Evolutionary conservation across 2,888 invertebrate genomes (phyloP).

Genomic region (Bedellia somnulentella): DNA sequence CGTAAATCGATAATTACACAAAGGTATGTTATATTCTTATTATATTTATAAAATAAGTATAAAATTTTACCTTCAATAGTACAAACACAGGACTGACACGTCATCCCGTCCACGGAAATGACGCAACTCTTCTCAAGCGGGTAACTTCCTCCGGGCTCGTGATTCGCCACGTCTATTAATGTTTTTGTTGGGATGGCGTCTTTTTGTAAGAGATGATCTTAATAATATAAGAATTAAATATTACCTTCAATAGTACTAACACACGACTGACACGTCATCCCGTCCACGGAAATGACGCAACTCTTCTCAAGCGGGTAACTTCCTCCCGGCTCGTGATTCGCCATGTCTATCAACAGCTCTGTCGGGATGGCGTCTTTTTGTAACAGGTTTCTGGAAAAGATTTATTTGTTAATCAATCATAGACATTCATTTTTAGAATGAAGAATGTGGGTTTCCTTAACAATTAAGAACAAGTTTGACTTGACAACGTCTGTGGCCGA

Average conservation of each 20-base stretch:
- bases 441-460: too few species aligned
- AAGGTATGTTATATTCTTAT: too few species aligned
- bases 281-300: conserved; percentile 61
- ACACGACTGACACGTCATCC: conserved; percentile 92
- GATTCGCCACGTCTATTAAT: conserved; percentile 36
- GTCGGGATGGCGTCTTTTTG: conserved; percentile 38
- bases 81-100: conserved; percentile 86
- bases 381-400: conserved; percentile 30
- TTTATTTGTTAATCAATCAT: too few species aligned
- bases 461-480: too few species aligned
- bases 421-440: too few species aligned
- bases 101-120: conserved; percentile 79
- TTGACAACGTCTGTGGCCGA: too few species aligned
- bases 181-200: conserved; percentile 39
- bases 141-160: conserved; percentile 11
- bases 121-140: conserved; percentile 20
- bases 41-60: too few species aligned
- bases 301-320: conserved; percentile 16
- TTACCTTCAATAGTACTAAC: conserved; percentile 82
- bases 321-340: conserved; percentile 13
- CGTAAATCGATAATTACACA: too few species aligned
- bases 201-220: conserved; percentile 32
- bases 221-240: too few species aligned
- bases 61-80: conserved; percentile 81
- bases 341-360: conserved; percentile 43